A percentile compares a stretch with the other conserved stretches of the same genome.
phyloP scores from a whole-genome alignment of 2,113 vertebrate species.

The Mobula hypostoma region DNA sequence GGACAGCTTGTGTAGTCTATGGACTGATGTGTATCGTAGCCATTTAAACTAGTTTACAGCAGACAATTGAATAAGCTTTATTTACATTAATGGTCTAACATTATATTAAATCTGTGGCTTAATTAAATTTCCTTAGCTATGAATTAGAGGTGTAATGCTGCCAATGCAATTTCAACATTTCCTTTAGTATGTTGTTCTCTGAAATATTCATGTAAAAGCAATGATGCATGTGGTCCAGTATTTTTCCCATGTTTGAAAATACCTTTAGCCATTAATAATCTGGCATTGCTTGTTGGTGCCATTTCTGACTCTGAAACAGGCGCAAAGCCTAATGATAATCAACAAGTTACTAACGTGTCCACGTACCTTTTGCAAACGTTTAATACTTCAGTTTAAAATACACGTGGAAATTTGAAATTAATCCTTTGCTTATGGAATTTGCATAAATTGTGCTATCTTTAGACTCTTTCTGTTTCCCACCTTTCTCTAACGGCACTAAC shows the following conservation, averaged over 20 bases:
- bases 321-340: not conserved
- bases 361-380: not conserved
- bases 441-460: not conserved
- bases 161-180: not conserved
- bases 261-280: not conserved
- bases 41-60: not conserved
- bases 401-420: not conserved
- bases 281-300: not conserved
- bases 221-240: not conserved
- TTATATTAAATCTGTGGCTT: not conserved
- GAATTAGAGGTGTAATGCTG: too few relatives aligned
- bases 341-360: not conserved
- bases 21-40: not conserved
- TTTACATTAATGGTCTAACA: constrained; percentile 1
- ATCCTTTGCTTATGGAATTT: not conserved
- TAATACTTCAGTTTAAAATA: not conserved
- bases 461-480: not conserved
- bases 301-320: not conserved
- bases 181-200: not conserved
- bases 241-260: not conserved
- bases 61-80: not conserved
- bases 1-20: not conserved
- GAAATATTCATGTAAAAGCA: not conserved
- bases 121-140: not conserved
- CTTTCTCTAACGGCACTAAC: not conserved